Base-by-base conservation (phyloP, 2,113 vertebrate species). In the Thunnus thynnus region DNA sequence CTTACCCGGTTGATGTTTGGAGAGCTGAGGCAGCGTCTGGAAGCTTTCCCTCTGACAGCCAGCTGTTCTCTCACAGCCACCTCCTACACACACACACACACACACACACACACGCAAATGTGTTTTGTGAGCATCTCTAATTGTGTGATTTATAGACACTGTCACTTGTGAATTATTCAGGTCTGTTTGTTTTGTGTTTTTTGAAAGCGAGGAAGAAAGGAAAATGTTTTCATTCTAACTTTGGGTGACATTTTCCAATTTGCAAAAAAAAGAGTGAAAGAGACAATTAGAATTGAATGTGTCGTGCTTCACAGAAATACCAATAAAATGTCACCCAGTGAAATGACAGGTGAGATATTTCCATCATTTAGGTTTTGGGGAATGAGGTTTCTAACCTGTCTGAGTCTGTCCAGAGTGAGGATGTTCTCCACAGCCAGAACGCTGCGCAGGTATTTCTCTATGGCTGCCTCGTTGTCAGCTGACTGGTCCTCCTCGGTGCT, bases 381-480 rank as follows among this genome's bases (percentile, higher is more conserved):
- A 13, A 12, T 54, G 44, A 54, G 25, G 12, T 41, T 14, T 25
- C 0, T 76, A n/a, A 99, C 98, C 97, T 99, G 98, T 87, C 98
- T 95, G 20, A 99, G 95, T 0, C 97, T 93, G 75, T 99, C 98
- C 88, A 99, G 85, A 0, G 97, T 98, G 52, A 99, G 96, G 61
- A 99, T 96, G 93, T 99, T 99, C 91, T 99, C 98, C 86, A 99
- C 97, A 0, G 97, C 96, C 86, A 99, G 93, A 51, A 99, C 95
- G 0, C 98, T 99, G 47, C 97, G 86, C 5, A 99, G 93, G 82
- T 99, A 99, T 52, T 97, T 99, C 91, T 99, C 97, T 0, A 99
- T 97, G 48, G 97, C 96, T 0, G 96, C 97, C 86, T 98, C 97
- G 0, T 97, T 98, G 94, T 96, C 97, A 0, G 96, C 95, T 0